A percentile compares a stretch with the other conserved stretches of the same genome.
phyloP scores from a whole-genome alignment of 2,113 vertebrate genomes.

The Epinephelus fuscoguttatus region DNA sequence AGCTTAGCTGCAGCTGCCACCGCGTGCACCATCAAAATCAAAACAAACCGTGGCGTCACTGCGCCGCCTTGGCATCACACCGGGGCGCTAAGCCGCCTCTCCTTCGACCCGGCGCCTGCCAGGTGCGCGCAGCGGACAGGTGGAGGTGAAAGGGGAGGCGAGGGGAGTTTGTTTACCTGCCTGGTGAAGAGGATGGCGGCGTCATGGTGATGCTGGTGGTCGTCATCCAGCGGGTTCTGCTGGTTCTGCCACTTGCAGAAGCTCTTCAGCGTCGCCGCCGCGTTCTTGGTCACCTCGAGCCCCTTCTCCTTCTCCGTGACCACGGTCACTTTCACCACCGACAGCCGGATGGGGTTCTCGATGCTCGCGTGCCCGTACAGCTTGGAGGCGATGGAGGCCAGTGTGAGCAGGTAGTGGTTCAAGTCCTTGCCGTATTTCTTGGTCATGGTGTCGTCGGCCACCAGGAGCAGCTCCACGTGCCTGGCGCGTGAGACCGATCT shows the following conservation, averaged over 20 bases:
- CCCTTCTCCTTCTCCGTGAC: slow-evolving; percentile 91
- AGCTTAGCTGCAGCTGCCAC: slow-evolving; percentile 24
- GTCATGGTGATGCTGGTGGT: slow-evolving; percentile 93
- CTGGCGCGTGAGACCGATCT: slow-evolving; percentile 93
- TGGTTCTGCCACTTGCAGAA: slow-evolving; percentile 99
- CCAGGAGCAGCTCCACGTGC: slow-evolving; percentile 96
- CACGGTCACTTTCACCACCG: slow-evolving; percentile 91
- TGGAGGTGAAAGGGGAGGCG: neutral
- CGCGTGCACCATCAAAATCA: slow-evolving; percentile 49
- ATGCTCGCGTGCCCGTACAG: slow-evolving; percentile 97
- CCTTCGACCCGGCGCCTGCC: slow-evolving; percentile 1
- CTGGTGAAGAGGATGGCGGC: slow-evolving; percentile 98
- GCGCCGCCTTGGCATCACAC: slow-evolving; percentile 23
- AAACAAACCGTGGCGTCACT: slow-evolving; percentile 64
- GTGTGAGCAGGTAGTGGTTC: slow-evolving; percentile 95
- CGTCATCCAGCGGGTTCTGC: slow-evolving; percentile 92
- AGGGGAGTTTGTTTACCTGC: slow-evolving; percentile 87
- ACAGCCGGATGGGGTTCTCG: slow-evolving; percentile 96
- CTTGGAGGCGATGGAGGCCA: slow-evolving; percentile 94
- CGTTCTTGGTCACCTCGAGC: slow-evolving; percentile 93
- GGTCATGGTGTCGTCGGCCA: slow-evolving; percentile 93
- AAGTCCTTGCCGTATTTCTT: slow-evolving; percentile 93
- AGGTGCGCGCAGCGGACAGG: slow-evolving; percentile 5
- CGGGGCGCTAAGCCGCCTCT: slow-evolving; percentile 3
- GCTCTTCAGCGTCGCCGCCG: slow-evolving; percentile 94